Percentiles rank a stretch among this genome's conserved stretches.
These are phyloP conservation scores for Nothura maculosa DNA, from an alignment of 2,797 vertebrate species.

Conservation along the genomic window DNA sequence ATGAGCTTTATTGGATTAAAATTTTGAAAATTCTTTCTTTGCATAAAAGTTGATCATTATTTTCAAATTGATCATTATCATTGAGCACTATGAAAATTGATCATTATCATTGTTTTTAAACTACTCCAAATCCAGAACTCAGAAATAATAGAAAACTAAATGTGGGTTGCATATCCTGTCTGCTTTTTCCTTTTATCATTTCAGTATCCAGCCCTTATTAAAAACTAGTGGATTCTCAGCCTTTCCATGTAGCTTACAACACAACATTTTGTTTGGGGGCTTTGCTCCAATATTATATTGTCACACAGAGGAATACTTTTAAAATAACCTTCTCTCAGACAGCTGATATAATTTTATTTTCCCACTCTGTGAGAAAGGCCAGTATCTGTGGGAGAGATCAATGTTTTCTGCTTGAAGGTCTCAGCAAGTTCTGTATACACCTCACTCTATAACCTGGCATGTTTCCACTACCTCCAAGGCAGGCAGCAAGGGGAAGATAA, in stretches of 20 bases:
- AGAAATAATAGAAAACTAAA: background rate
- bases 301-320: background rate
- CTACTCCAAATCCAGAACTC: background rate
- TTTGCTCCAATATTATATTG: background rate
- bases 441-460: background rate
- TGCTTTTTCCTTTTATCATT: background rate
- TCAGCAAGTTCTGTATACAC: fast-evolving
- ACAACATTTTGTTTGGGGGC: background rate
- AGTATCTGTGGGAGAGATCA: background rate
- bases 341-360: background rate
- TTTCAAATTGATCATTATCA: background rate
- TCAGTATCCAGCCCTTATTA: background rate
- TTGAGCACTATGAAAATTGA: background rate
- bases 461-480: background rate
- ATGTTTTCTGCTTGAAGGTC: background rate
- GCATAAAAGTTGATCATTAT: background rate
- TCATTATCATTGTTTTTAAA: background rate
- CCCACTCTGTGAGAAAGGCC: background rate
- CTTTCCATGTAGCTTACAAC: background rate
- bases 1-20: background rate
- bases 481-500: background rate
- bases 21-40: background rate
- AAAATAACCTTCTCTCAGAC: background rate
- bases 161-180: background rate
- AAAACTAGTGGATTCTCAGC: background rate